Base-by-base conservation (phyloP, 2,113 vertebrate species). In the Aplodontia rufa region DNA sequence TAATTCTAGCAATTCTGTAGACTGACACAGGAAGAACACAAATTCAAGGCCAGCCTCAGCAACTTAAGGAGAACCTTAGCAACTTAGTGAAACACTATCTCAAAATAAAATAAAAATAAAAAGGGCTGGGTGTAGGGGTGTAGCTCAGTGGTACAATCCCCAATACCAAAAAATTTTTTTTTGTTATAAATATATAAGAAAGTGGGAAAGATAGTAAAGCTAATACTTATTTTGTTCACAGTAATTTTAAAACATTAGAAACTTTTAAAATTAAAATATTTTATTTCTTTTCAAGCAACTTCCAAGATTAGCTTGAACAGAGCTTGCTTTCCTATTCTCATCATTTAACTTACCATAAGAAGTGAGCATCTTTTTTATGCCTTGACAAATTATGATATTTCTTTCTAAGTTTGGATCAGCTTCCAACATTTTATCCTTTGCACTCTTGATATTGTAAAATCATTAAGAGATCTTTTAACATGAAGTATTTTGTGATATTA, bases 231-330 rank as follows among this genome's bases (percentile, higher is more conserved):
- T 60, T 60, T 10, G 68, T 66, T 75, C 40, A 82, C 35, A 68
- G 14, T 74, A 58, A 75, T 87, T 87, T 76, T 82, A 74, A 95
- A 88, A 60, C 68, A 76, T 40, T 80, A 81, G 82, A 86, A 81
- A 53, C 49, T 40, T 32, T 87, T 53, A 80, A 92, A 92, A 75
- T 35, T 53, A 92, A 92, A 75, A 26, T 53, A 51, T 74, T 80
- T 91, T 75, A 92, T 91, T 94, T 79, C 47, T 86, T 89, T 90
- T 71, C 49, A 40, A 64, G 55, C 45, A 62, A 68, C 32, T 86
- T 64, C 82, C 71, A 75, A 51, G 71, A 68, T 51, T 76, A 58
- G n/a, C 40, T 72, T 80, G 62, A 79, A 76, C 40, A 58, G 19
- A 69, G 19, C 30, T 78, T 51, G 24, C 30, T 22, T 84, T 83